These are phyloP conservation scores for Drosophila anceps DNA, from an alignment of 2,888 invertebrate species.

Conservation along the genomic window DNA sequence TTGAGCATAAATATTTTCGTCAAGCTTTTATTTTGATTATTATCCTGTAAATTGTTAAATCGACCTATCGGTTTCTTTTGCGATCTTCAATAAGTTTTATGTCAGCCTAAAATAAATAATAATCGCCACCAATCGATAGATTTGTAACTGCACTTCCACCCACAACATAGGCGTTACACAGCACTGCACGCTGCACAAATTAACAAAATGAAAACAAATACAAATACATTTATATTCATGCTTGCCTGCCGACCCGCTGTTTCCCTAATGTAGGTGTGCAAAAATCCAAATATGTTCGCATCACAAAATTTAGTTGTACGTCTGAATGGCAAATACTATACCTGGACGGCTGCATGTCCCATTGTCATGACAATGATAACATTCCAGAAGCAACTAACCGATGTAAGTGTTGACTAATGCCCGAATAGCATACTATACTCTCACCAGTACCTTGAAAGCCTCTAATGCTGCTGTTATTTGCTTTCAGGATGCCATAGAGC, in stretches of 20 bases:
- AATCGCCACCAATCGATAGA: conserved; percentile 19
- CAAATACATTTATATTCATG: conserved; percentile 32
- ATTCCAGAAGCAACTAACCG: conserved; percentile 94
- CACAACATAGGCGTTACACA: conserved; percentile 29
- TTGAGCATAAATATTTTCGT: no score
- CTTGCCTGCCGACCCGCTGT: conserved; percentile 32
- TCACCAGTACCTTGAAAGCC: background rate
- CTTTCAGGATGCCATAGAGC: conserved; percentile 83
- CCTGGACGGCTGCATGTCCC: conserved; percentile 96
- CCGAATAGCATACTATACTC: background rate
- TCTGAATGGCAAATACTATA: conserved; percentile 94
- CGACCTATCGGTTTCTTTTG: no score
- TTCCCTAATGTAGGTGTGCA: conserved; percentile 85
- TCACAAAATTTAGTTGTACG: conserved; percentile 94
- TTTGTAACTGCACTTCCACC: conserved; percentile 33
- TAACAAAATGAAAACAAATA: conserved; percentile 5
- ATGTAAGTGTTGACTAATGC: conserved; percentile 86
- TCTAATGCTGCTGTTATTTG: conserved; percentile 7
- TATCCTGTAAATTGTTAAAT: no score
- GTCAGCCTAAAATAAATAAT: background rate
- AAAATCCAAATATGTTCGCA: conserved; percentile 91
- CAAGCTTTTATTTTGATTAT: background rate
- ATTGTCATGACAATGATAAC: conserved; percentile 94
- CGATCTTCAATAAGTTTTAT: background rate
- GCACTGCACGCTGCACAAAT: conserved; percentile 46